These are phyloP conservation scores for Glossosoma conforme DNA, from an alignment of 1,140 invertebrate genomes.

Conservation along the genomic window DNA sequence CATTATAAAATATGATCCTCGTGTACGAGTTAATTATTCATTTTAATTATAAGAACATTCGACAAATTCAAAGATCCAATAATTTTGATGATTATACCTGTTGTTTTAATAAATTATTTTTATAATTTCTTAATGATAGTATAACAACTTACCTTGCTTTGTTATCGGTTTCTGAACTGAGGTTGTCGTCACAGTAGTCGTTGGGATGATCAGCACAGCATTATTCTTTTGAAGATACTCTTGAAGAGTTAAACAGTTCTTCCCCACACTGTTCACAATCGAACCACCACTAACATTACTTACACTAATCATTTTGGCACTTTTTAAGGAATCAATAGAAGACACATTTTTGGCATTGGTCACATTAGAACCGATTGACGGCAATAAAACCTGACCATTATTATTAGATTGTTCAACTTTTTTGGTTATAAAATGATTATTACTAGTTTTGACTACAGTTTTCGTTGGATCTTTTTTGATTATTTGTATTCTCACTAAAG, in stretches of 20 bases:
- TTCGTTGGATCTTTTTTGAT: constrained; percentile 22
- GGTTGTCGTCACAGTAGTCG: background rate
- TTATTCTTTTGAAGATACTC: constrained; percentile 21
- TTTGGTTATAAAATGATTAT: background rate
- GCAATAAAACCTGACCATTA: background rate
- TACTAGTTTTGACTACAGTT: constrained; percentile 10
- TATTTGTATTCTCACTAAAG: constrained; percentile 28
- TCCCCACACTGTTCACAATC: background rate
- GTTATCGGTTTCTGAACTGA: too few species aligned
- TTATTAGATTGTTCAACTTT: background rate
- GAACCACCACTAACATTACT: constrained; percentile 8
- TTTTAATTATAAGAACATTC: too few species aligned
- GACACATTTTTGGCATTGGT: constrained; percentile 24
- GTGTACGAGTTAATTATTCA: too few species aligned
- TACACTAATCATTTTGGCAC: constrained; percentile 12
- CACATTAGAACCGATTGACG: constrained; percentile 4
- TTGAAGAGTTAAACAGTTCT: constrained; percentile 14
- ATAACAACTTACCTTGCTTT: background rate
- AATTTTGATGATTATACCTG: too few species aligned
- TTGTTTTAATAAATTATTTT: too few species aligned
- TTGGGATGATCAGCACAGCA: constrained; percentile 16
- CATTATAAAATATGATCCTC: too few species aligned
- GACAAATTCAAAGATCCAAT: too few species aligned
- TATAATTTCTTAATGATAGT: too few species aligned
- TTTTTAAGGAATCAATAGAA: constrained; percentile 4